These are phyloP conservation scores for Euura saliciscinereae DNA, from an alignment of 1,140 invertebrate genomes.

Conservation along the genomic window DNA sequence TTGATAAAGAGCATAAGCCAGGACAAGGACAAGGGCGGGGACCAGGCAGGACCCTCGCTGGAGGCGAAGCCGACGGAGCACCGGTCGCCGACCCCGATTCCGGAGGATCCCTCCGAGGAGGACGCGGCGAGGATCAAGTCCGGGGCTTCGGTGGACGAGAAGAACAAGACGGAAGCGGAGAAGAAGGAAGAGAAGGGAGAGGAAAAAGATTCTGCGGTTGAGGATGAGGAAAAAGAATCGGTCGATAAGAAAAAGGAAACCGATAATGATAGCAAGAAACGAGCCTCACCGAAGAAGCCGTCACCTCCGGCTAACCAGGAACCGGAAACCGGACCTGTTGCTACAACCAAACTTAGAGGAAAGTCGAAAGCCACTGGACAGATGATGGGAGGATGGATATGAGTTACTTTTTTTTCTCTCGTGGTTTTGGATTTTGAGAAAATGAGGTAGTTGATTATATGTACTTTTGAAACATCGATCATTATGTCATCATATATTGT, in stretches of 20 bases:
- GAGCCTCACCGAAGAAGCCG: constrained; percentile 9
- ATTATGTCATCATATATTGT: no score
- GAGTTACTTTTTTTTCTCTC: constrained; percentile 16
- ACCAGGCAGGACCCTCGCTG: constrained; percentile 20
- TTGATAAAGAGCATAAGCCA: constrained; percentile 37
- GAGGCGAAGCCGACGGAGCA: constrained; percentile 27
- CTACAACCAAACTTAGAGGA: constrained; percentile 61
- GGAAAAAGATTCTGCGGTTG: constrained; percentile 13
- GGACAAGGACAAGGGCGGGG: constrained; percentile 28
- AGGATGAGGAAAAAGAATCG: constrained; percentile 17
- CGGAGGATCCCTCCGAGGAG: constrained; percentile 44
- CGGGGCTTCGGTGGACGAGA: not conserved
- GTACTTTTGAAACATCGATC: no score
- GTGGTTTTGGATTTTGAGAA: no score
- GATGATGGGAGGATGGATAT: constrained; percentile 72
- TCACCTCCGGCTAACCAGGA: constrained; percentile 24
- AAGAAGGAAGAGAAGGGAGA: not conserved
- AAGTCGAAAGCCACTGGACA: constrained; percentile 72
- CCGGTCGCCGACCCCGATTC: constrained; percentile 48
- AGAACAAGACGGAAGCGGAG: constrained; percentile 16
- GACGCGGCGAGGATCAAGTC: constrained; percentile 20
- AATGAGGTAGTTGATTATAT: no score
- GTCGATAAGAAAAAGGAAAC: constrained; percentile 20
- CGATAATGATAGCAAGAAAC: constrained; percentile 16
- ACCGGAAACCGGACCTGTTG: constrained; percentile 23